These are phyloP conservation scores for Aphis gossypii DNA, from an alignment of 1,140 invertebrate species.

Conservation along the genomic window DNA sequence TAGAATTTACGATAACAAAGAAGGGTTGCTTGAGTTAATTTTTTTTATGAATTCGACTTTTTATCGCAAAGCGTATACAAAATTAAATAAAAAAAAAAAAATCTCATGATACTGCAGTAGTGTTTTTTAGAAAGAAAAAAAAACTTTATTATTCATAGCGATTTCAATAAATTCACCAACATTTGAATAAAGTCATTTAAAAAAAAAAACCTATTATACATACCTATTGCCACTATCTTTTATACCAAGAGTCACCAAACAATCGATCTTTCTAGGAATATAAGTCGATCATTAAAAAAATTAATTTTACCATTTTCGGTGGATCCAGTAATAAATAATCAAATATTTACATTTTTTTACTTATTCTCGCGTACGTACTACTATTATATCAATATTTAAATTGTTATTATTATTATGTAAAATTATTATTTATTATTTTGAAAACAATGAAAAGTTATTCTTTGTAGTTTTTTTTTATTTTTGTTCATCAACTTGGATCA, in stretches of 20 bases:
- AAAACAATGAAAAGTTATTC: too few relatives aligned
- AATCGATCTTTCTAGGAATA: too few relatives aligned
- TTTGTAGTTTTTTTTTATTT: too few relatives aligned
- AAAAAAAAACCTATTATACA: background rate
- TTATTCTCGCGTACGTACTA: too few relatives aligned
- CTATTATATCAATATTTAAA: too few relatives aligned
- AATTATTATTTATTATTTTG: too few relatives aligned
- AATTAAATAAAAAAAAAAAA: background rate
- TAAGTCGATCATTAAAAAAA: too few relatives aligned
- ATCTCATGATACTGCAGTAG: background rate
- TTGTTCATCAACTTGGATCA: too few relatives aligned
- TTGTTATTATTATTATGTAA: too few relatives aligned
- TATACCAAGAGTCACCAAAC: background rate
- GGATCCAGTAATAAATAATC: too few relatives aligned
- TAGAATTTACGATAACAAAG: slow-evolving; percentile 6
- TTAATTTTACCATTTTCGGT: too few relatives aligned
- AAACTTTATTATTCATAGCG: background rate
- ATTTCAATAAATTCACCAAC: background rate
- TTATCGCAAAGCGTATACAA: slow-evolving; percentile 5
- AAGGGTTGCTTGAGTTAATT: background rate
- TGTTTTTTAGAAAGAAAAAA: background rate
- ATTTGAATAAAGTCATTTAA: background rate
- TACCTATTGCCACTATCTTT: background rate
- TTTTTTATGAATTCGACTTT: slow-evolving; percentile 1
- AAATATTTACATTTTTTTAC: too few relatives aligned